A percentile compares a stretch with the other conserved stretches of the same genome.
phyloP scores from a whole-genome alignment of 2,888 invertebrate genomes.

The Thereva nobilitata region DNA sequence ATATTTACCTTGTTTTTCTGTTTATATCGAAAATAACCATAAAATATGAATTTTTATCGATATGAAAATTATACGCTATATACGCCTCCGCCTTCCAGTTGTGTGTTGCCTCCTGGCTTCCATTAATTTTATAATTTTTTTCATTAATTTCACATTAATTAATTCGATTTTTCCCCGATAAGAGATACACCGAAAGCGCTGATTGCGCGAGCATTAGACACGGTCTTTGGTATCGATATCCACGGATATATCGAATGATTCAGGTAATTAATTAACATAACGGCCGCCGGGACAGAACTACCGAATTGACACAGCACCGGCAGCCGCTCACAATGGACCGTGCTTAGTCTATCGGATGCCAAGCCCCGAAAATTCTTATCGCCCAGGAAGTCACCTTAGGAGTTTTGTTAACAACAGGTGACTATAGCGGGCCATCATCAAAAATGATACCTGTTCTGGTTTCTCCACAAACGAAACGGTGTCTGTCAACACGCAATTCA shows the following conservation, averaged over 20 bases:
- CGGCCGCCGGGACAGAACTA: slow-evolving; percentile 26
- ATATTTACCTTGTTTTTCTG: neutral
- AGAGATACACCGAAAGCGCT: slow-evolving; percentile 19
- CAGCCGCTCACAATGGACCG: neutral
- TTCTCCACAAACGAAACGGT: slow-evolving; percentile 12
- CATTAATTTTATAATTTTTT: slow-evolving; percentile 32
- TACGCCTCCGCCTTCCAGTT: slow-evolving; percentile 2
- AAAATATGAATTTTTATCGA: slow-evolving; percentile 28
- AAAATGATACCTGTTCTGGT: slow-evolving; percentile 21
- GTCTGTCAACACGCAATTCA: slow-evolving; percentile 4
- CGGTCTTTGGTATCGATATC: slow-evolving; percentile 7
- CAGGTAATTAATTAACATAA: slow-evolving; percentile 31
- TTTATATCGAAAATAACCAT: neutral
- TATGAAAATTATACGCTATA: slow-evolving; percentile 12
- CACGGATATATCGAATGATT: slow-evolving; percentile 7
- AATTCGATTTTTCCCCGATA: slow-evolving; percentile 13
- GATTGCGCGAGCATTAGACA: slow-evolving; percentile 16
- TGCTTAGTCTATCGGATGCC: neutral
- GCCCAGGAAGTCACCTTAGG: slow-evolving; percentile 6
- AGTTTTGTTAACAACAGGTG: slow-evolving; percentile 1
- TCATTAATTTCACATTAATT: slow-evolving; percentile 20
- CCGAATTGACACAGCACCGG: slow-evolving; percentile 20
- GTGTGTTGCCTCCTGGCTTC: neutral
- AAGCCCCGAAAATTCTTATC: neutral
- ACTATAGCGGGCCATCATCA: slow-evolving; percentile 6